Conservation (phyloP, 2,797 vertebrate species). For the Lacerta bilineata region DNA sequence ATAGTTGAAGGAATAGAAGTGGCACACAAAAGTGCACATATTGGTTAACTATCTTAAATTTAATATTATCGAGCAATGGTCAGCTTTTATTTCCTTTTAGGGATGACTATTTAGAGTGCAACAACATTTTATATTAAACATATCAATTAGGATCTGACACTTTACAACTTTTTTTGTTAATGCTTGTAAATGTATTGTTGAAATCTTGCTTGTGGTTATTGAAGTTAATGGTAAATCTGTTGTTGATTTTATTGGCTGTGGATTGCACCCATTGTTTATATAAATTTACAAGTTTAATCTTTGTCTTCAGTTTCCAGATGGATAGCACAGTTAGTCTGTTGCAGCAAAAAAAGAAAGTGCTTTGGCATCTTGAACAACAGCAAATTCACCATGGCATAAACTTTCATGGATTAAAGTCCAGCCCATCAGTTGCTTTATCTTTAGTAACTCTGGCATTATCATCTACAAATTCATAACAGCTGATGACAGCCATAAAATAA, state of each 20-base stretch:
- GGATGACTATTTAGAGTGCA: too few species aligned
- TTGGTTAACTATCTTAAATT: too few species aligned
- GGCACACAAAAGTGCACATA: too few species aligned
- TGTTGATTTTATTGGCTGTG: neutral
- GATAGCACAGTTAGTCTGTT: too few species aligned
- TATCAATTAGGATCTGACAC: too few species aligned
- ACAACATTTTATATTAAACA: too few species aligned
- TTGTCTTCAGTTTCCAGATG: too few species aligned
- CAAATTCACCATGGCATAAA: neutral
- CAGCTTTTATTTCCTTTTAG: too few species aligned
- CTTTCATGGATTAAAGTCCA: too few species aligned
- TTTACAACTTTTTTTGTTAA: neutral
- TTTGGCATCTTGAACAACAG: neutral
- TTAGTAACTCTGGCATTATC: neutral
- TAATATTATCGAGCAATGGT: too few species aligned
- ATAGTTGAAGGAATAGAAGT: too few species aligned
- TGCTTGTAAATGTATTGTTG: neutral
- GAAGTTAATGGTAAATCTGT: neutral
- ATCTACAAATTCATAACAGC: neutral
- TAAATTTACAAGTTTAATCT: neutral
- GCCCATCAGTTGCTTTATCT: neutral
- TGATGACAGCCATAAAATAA: conserved; percentile 2
- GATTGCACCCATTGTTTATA: neutral
- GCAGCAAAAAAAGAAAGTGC: neutral
- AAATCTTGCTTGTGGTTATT: neutral